Conservation (phyloP, 2,888 invertebrate genomes). For the Phengaris alcon region DNA sequence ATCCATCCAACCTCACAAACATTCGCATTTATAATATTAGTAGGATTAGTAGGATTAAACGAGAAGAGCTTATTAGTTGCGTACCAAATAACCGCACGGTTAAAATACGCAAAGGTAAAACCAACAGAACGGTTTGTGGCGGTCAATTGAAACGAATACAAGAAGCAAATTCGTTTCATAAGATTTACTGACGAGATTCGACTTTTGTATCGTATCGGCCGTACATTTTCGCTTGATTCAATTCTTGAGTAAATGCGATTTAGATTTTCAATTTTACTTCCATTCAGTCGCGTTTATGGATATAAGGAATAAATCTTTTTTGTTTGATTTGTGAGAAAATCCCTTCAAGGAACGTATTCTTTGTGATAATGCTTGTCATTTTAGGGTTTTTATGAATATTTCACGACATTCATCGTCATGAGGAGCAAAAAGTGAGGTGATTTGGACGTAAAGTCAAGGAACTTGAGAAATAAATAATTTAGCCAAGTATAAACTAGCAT, state of each 20-base stretch:
- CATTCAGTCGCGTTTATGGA: slow-evolving; percentile 1
- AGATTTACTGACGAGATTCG: slow-evolving; percentile 72
- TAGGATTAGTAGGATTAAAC: too few relatives aligned
- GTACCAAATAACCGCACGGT: background rate
- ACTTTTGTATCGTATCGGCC: slow-evolving; percentile 49
- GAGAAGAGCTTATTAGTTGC: background rate
- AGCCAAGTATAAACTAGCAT: too few relatives aligned
- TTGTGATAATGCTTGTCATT: slow-evolving; percentile 9
- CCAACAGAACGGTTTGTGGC: slow-evolving; percentile 48
- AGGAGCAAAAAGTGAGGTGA: background rate
- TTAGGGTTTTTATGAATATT: background rate
- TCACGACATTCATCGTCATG: background rate
- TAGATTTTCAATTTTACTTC: slow-evolving; percentile 18
- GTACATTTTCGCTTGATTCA: slow-evolving; percentile 49
- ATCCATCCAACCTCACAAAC: too few relatives aligned
- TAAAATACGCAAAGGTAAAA: slow-evolving; percentile 27
- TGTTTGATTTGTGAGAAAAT: slow-evolving; percentile 6
- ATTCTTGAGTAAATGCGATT: slow-evolving; percentile 26
- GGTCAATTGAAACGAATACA: slow-evolving; percentile 70
- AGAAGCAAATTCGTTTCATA: slow-evolving; percentile 70
- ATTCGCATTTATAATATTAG: too few relatives aligned
- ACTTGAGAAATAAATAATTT: background rate
- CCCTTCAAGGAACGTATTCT: slow-evolving; percentile 1
- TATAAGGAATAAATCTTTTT: background rate
- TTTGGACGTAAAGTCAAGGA: background rate